Percentiles rank a stretch among this genome's conserved stretches.
These are phyloP conservation scores for Leptinotarsa juncta DNA, from an alignment of 2,888 invertebrate genomes.

Conservation along the genomic window DNA sequence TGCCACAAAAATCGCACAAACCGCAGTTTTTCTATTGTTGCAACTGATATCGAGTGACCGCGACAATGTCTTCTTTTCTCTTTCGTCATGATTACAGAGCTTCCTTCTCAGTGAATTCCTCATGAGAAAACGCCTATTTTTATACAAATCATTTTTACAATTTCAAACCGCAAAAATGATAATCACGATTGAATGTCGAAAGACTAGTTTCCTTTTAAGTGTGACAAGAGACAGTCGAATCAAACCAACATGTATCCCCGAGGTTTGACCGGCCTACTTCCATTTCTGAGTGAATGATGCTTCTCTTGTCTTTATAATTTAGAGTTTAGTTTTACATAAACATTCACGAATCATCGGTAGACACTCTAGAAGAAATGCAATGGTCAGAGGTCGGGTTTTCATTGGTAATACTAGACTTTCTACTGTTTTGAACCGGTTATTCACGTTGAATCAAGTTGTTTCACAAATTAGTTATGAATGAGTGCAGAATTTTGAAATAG, in stretches of 20 bases:
- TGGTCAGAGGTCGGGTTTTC: neutral
- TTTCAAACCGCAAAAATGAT: conserved; percentile 15
- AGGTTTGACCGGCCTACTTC: conserved; percentile 31
- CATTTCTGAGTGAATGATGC: conserved; percentile 20
- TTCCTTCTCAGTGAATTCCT: neutral
- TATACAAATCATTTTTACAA: conserved; percentile 9
- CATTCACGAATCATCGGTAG: conserved; percentile 7
- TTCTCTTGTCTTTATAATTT: neutral
- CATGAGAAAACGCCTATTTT: neutral
- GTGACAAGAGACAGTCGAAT: conserved; percentile 39
- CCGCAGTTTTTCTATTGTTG: neutral
- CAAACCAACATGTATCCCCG: conserved; percentile 35
- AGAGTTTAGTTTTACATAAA: conserved; percentile 3
- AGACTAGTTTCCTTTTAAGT: conserved; percentile 23
- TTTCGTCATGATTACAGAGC: neutral
- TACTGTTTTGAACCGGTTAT: neutral
- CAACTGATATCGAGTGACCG: neutral
- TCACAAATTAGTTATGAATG: neutral
- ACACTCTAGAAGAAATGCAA: conserved; percentile 9
- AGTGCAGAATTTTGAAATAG: too few species aligned
- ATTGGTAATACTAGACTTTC: conserved; percentile 3
- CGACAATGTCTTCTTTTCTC: neutral
- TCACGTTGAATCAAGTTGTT: neutral
- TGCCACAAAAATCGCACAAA: neutral
- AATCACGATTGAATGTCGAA: conserved; percentile 7